Evolutionary conservation across 1,140 invertebrate species (phyloP).

Genomic region (Dendroctonus valens): DNA sequence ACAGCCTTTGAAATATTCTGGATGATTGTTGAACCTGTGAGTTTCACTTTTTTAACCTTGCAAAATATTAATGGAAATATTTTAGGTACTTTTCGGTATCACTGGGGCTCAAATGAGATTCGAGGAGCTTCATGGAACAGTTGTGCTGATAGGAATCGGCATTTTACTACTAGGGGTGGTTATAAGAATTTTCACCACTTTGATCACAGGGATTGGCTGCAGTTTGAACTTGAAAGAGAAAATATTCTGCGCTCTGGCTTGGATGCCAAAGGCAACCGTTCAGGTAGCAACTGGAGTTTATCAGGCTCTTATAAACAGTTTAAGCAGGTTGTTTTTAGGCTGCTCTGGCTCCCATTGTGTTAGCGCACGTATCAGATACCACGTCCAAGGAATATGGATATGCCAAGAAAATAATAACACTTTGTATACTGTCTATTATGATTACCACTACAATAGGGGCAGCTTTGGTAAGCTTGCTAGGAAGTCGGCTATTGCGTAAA

Average conservation of each 20-base stretch:
- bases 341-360: constrained; percentile 73
- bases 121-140: constrained; percentile 61
- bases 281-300: constrained; percentile 53
- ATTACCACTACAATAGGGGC: constrained; percentile 89
- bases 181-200: constrained; percentile 64
- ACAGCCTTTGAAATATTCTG: constrained; percentile 87
- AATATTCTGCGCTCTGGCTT: constrained; percentile 83
- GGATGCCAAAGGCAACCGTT: constrained; percentile 93
- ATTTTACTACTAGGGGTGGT: constrained; percentile 63
- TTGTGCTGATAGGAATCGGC: constrained; percentile 62
- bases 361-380: constrained; percentile 63
- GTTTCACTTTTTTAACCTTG: constrained; percentile 38
- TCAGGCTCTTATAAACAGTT: neutral
- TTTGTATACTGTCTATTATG: constrained; percentile 86
- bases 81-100: constrained; percentile 75
- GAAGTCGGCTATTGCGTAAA: constrained; percentile 72
- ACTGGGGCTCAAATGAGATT: constrained; percentile 85
- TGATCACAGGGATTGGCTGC: constrained; percentile 66
- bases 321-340: constrained; percentile 56
- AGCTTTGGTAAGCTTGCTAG: constrained; percentile 77
- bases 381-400: constrained; percentile 54
- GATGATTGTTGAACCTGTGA: constrained; percentile 85
- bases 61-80: neutral
- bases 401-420: constrained; percentile 64
- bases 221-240: constrained; percentile 85